Conservation (phyloP, 2,888 invertebrate genomes). For the Phortica magna region DNA sequence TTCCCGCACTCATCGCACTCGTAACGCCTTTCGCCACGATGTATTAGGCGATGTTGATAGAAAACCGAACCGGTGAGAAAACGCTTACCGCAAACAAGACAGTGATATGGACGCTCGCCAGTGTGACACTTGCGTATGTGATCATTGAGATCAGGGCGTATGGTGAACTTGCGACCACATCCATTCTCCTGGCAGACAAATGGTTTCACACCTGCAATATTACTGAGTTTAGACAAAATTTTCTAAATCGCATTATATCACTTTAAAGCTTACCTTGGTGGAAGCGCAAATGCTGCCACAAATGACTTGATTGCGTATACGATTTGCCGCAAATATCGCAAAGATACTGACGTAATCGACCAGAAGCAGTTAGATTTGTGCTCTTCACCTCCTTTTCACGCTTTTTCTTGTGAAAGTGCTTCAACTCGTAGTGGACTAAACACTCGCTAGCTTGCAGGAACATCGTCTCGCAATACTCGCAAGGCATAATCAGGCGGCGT, state of each 20-base stretch:
- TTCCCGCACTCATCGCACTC: conserved; percentile 83
- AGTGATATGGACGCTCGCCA: conserved; percentile 82
- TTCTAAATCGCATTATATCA: background rate
- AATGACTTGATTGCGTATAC: conserved; percentile 82
- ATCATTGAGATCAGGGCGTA: conserved; percentile 82
- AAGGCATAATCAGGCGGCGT: conserved; percentile 66
- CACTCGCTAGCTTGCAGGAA: conserved; percentile 69
- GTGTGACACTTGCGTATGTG: conserved; percentile 83
- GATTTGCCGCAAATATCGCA: conserved; percentile 83
- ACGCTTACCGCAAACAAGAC: conserved; percentile 81
- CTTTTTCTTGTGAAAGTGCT: conserved; percentile 79
- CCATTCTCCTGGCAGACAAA: conserved; percentile 82
- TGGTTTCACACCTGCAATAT: conserved; percentile 80
- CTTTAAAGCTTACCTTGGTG: conserved; percentile 79
- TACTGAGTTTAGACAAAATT: background rate
- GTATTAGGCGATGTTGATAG: conserved; percentile 82
- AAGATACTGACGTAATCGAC: conserved; percentile 78
- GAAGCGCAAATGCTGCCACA: conserved; percentile 84
- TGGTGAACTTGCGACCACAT: conserved; percentile 82
- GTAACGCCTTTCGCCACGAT: conserved; percentile 82
- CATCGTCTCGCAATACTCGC: conserved; percentile 75
- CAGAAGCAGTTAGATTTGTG: conserved; percentile 41
- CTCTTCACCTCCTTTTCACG: conserved; percentile 72
- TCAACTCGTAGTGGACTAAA: conserved; percentile 80
- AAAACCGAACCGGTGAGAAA: conserved; percentile 83